Conservation (phyloP, 2,797 vertebrate genomes). For the Phyllotis vaccarum region DNA sequence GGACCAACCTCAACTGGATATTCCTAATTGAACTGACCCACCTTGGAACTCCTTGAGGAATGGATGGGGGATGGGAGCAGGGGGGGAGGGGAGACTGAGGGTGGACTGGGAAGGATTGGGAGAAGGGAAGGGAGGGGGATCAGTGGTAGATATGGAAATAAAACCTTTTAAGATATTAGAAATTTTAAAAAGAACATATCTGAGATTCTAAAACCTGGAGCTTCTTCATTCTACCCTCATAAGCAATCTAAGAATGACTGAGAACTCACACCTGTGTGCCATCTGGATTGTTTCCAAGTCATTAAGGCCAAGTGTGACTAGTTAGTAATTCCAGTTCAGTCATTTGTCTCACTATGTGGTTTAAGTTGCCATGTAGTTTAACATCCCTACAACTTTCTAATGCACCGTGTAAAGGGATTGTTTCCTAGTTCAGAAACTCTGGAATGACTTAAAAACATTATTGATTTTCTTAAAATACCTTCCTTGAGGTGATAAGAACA, state of each 20-base stretch:
- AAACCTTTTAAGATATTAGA: too few species aligned
- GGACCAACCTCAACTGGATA: too few species aligned
- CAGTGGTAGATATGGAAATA: too few species aligned
- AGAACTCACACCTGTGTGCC: conserved; percentile 36
- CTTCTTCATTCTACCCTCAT: background rate
- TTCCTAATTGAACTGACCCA: too few species aligned
- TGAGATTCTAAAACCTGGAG: background rate
- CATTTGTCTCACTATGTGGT: conserved; percentile 42
- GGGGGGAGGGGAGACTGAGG: too few species aligned
- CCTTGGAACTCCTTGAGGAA: too few species aligned
- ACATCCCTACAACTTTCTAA: conserved; percentile 47
- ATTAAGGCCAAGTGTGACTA: conserved; percentile 56
- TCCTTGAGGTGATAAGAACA: conserved; percentile 12
- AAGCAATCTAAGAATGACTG: conserved; percentile 1
- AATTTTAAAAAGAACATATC: background rate
- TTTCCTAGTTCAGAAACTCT: conserved; percentile 29
- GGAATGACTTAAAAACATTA: background rate
- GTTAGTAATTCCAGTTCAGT: conserved; percentile 29
- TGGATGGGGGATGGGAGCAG: too few species aligned
- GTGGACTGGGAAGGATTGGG: too few species aligned
- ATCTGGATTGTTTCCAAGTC: conserved; percentile 32
- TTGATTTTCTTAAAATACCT: conserved; percentile 51
- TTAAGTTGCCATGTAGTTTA: conserved; percentile 18
- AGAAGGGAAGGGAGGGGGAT: too few species aligned
- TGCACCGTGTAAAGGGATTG: background rate